phyloP scores from a whole-genome alignment of 64 coral and sea anemone genomes.

The Actinia equina region DNA sequence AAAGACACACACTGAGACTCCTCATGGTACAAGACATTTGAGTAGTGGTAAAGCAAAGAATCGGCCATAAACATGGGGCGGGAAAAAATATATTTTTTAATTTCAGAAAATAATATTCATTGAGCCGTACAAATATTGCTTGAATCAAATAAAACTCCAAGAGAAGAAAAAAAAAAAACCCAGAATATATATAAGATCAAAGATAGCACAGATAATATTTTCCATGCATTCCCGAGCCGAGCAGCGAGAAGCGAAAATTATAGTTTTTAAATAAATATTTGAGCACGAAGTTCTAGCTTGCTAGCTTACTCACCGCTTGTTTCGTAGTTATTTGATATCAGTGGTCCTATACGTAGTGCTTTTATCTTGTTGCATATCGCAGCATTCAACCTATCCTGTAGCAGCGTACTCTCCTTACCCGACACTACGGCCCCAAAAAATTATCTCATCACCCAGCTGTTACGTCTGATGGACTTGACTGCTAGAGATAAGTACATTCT shows the following conservation, averaged over 20 bases:
- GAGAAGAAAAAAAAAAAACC: too few relatives aligned
- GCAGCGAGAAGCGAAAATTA: too few relatives aligned
- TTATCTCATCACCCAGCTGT: neutral
- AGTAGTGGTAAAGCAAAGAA: neutral
- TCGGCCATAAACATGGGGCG: too few relatives aligned
- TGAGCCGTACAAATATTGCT: too few relatives aligned
- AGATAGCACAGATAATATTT: too few relatives aligned
- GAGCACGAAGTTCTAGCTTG: neutral
- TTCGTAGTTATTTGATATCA: neutral
- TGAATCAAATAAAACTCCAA: too few relatives aligned
- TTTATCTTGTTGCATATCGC: neutral
- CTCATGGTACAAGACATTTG: neutral
- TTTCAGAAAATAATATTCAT: too few relatives aligned
- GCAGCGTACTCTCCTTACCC: neutral
- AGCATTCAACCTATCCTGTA: neutral
- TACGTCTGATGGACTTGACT: neutral
- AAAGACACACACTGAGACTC: neutral
- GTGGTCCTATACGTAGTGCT: neutral
- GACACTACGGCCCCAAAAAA: neutral
- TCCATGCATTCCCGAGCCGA: neutral
- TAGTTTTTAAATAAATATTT: neutral
- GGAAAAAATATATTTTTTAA: too few relatives aligned
- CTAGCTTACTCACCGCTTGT: constrained; percentile 3
- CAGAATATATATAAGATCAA: too few relatives aligned
- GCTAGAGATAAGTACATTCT: neutral